Evolutionary conservation across 2,888 invertebrate species (phyloP).

Genomic region (Chymomyza fuscimana): DNA sequence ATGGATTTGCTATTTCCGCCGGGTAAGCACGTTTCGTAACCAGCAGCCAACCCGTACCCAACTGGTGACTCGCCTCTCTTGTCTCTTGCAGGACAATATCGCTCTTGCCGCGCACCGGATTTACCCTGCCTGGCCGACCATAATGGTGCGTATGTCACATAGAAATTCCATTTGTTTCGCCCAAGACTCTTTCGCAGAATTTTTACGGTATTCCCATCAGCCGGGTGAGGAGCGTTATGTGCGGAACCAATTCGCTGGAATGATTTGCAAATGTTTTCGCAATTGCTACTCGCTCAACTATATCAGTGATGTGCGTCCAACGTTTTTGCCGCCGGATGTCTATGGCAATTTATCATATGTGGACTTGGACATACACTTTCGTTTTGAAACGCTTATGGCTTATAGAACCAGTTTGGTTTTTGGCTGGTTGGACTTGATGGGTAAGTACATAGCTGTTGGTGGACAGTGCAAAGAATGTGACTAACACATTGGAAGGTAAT

Average conservation of each 20-base stretch:
- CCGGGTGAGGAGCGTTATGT: constrained; percentile 70
- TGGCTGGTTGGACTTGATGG: constrained; percentile 80
- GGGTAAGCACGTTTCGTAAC: constrained; percentile 63
- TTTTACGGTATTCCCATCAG: constrained; percentile 67
- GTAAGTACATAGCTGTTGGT: constrained; percentile 59
- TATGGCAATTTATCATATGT: constrained; percentile 74
- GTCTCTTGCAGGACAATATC: constrained; percentile 60
- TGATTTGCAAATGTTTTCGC: constrained; percentile 78
- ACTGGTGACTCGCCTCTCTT: neutral
- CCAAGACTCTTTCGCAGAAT: constrained; percentile 50
- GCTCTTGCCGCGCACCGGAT: constrained; percentile 66
- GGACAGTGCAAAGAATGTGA: neutral
- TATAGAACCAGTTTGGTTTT: constrained; percentile 80
- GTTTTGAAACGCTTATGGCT: constrained; percentile 78
- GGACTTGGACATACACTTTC: constrained; percentile 79
- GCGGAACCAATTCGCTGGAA: constrained; percentile 68
- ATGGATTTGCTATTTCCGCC: constrained; percentile 78
- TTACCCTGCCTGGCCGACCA: constrained; percentile 74
- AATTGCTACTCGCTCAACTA: constrained; percentile 78
- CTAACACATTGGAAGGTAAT: too few species aligned
- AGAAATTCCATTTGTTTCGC: constrained; percentile 25
- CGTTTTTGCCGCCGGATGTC: constrained; percentile 68
- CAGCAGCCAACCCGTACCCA: neutral
- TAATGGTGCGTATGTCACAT: constrained; percentile 63
- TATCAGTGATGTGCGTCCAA: constrained; percentile 71